Conservation (phyloP, 2,797 vertebrate genomes). For the Staurois parvus region DNA sequence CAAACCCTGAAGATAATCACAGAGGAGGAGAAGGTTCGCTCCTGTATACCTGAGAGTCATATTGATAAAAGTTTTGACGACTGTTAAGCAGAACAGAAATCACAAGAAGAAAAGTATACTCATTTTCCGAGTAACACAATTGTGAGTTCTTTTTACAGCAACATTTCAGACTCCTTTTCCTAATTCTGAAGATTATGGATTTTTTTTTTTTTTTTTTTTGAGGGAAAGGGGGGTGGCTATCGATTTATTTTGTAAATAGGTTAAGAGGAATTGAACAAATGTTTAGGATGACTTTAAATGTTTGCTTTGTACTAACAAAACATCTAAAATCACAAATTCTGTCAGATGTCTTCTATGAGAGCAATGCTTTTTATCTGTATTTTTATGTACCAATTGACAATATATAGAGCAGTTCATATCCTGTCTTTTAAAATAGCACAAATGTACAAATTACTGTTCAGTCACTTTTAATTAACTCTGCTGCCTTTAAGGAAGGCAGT, state of each 20-base stretch:
- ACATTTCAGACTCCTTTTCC: slow-evolving; percentile 10
- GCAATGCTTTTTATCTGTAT: not conserved
- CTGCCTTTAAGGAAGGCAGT: not conserved
- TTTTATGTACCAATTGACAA: not conserved
- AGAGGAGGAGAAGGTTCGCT: not conserved
- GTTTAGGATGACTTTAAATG: slow-evolving; percentile 9
- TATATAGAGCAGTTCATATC: not conserved
- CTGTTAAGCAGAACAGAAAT: not conserved
- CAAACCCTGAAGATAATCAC: slow-evolving; percentile 14
- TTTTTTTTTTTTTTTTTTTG: slow-evolving; percentile 1
- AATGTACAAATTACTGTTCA: not conserved
- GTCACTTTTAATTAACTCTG: not conserved
- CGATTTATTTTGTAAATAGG: slow-evolving; percentile 38
- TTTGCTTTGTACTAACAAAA: slow-evolving; percentile 11
- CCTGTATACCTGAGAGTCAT: not conserved
- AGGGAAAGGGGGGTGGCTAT: no score
- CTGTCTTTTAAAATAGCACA: not conserved
- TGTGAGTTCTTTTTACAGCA: slow-evolving; percentile 3
- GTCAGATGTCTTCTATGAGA: not conserved
- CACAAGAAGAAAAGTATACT: not conserved
- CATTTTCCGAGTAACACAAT: slow-evolving; percentile 29
- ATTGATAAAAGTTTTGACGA: not conserved
- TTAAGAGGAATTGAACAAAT: slow-evolving; percentile 44
- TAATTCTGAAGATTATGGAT: not conserved
- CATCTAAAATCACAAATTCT: not conserved